phyloP scores from a whole-genome alignment of 2,797 vertebrate species.

The Prionace glauca region DNA sequence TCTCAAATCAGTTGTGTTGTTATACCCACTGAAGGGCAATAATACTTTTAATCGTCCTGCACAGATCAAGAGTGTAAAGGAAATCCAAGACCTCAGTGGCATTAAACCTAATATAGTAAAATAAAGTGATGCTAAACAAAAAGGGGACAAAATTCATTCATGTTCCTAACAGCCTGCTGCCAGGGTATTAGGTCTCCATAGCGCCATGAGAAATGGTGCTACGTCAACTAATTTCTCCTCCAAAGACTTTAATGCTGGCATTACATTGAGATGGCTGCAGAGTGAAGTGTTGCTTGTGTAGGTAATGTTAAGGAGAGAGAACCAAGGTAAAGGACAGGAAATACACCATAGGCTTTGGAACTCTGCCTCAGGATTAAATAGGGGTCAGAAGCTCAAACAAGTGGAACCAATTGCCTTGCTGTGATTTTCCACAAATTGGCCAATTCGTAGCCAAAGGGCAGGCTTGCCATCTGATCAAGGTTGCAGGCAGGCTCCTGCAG shows the following conservation, averaged over 20 bases:
- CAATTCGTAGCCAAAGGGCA: too few species aligned
- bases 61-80: background rate
- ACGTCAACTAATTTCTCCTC: too few species aligned
- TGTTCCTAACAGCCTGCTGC: background rate
- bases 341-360: background rate
- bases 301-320: background rate
- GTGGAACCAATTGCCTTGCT: too few species aligned
- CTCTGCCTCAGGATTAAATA: too few species aligned
- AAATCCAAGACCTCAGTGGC: background rate
- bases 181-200: too few species aligned
- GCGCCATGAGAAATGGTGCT: too few species aligned
- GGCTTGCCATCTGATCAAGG: too few species aligned
- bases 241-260: background rate
- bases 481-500: too few species aligned
- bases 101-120: background rate
- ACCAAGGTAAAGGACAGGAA: background rate
- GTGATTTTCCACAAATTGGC: too few species aligned
- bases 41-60: background rate
- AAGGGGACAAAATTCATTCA: too few species aligned
- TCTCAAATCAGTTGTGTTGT: background rate
- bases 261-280: background rate
- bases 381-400: too few species aligned
- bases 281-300: background rate
- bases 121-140: background rate
- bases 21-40: background rate